Evolutionary conservation across 1,140 invertebrate species (phyloP).

Genomic region (Papilio dardanus): DNA sequence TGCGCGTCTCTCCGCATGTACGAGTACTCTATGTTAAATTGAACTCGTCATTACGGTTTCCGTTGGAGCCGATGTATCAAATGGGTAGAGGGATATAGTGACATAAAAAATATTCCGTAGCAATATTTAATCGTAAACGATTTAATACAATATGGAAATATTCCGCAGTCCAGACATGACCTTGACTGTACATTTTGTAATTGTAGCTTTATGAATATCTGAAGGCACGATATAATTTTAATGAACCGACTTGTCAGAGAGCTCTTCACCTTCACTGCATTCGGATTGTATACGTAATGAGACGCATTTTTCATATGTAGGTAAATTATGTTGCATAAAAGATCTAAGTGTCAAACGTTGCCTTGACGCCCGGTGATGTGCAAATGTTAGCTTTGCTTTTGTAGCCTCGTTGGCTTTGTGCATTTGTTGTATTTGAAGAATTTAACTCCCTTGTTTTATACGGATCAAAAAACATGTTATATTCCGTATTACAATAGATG

Average conservation of each 20-base stretch:
- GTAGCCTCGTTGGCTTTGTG: conserved; percentile 21
- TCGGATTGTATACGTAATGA: conserved; percentile 11
- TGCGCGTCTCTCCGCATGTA: conserved; percentile 28
- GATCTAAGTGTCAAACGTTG: conserved; percentile 20
- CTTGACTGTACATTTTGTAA: conserved; percentile 8
- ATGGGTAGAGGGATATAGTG: background rate
- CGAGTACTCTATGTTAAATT: conserved; percentile 28
- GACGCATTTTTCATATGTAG: conserved; percentile 20
- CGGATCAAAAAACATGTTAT: background rate
- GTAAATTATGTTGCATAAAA: conserved; percentile 22
- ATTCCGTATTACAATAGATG: background rate
- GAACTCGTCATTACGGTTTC: conserved; percentile 30
- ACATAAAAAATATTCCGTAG: background rate
- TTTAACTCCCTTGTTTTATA: background rate
- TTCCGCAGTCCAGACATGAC: background rate
- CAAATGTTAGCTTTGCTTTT: conserved; percentile 20
- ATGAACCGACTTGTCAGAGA: conserved; percentile 15
- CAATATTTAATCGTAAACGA: background rate
- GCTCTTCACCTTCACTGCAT: conserved; percentile 9
- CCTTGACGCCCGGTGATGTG: conserved; percentile 1
- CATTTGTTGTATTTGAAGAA: conserved; percentile 21
- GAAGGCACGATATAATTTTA: conserved; percentile 15
- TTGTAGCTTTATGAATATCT: background rate
- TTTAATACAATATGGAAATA: background rate
- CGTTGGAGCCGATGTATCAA: conserved; percentile 20